Base-by-base conservation (phyloP, 1,140 invertebrate species). In the Aphelinus atriplicis region DNA sequence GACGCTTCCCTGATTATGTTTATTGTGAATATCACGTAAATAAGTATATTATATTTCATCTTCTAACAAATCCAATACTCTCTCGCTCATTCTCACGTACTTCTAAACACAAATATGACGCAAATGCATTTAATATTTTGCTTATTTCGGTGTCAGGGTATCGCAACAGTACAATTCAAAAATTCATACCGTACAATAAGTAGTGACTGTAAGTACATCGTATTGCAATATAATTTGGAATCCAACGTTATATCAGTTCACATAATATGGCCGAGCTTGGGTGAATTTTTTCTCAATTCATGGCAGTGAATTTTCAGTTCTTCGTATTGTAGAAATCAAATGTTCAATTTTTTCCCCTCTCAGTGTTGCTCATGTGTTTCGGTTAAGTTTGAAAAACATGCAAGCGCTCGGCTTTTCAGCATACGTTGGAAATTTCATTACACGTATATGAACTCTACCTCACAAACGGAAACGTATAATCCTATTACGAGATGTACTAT, bases 181-280 rank as follows among this genome's bases (percentile, higher is more conserved):
- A 66, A 64, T 66, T 78, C 77, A 80, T 77, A 72, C 79, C 77
- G 79, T 81, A 72, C 76, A 50, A 63, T 63, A 55, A 63, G 80
- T 79, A 81, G 78, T 81, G 78, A 81, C 79, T 81, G 83, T 87
- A 87, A 88, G 84, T 88, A 87, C 86, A 86, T 86, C 77, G 81
- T 87, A 86, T 86, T 86, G 85, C 85, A 86, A 85, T 84, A 83
- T 84, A 81, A 84, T 87, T 87, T 86, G 84, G 83, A 87, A 87
- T 86, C 81, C 79, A 83, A 79, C 83, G 82, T 80, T 82, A 73
- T 83, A 7, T 53, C 72, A 60, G 55, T 58, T 81, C 79, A 81
- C 79, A 78, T 80, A 84, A 80, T 53, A 53, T 78, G 81, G 82
- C 78, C 83, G 81, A 83, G 83, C 77, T 61, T 62, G 65, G 57